These are phyloP conservation scores for Potamarius usumacintae DNA, from an alignment of 2,113 vertebrate species.

Conservation along the genomic window DNA sequence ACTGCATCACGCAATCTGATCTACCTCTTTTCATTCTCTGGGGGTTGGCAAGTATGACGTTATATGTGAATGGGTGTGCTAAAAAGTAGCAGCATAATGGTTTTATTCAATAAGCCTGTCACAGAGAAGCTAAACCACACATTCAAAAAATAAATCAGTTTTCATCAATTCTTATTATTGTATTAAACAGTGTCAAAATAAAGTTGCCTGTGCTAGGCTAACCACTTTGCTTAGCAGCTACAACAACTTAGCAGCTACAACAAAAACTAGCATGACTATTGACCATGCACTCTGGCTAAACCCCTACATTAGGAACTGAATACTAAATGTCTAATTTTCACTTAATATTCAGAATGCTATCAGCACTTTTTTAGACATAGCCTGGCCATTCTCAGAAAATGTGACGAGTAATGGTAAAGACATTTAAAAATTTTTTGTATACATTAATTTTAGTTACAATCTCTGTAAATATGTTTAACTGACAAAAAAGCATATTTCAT, in stretches of 20 bases:
- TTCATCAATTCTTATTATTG: background rate
- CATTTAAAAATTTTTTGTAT: no score
- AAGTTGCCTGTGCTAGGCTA: background rate
- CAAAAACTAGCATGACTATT: background rate
- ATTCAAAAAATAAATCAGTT: background rate
- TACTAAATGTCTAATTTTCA: background rate
- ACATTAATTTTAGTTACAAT: no score
- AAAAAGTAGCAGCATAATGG: background rate
- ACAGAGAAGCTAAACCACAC: background rate
- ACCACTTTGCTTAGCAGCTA: background rate
- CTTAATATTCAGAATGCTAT: background rate
- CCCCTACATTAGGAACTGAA: background rate
- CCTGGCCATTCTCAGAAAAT: no score
- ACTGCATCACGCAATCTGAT: no score
- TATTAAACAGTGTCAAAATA: background rate
- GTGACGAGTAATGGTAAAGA: no score
- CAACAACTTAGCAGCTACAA: background rate
- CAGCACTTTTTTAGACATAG: no score
- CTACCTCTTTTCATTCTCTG: no score
- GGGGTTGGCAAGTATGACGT: no score
- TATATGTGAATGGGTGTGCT: no score
- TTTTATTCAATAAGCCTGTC: background rate
- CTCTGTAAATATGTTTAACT: no score
- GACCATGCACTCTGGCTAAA: background rate
- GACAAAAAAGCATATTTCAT: no score